A percentile compares a stretch with the other conserved stretches of the same genome.
phyloP scores from a whole-genome alignment of 2,888 invertebrate genomes.

The Mimachlamys varia region DNA sequence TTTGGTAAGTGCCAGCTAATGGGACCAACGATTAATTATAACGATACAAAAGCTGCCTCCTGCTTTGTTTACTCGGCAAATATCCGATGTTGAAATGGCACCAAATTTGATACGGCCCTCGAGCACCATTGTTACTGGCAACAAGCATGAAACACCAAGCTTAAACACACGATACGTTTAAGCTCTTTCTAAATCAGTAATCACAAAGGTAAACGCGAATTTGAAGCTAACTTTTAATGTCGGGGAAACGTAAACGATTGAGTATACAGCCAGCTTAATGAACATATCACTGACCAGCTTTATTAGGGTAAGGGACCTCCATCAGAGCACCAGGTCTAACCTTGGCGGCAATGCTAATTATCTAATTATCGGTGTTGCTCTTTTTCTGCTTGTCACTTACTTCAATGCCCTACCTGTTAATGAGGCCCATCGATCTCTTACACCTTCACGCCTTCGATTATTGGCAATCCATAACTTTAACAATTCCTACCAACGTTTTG shows the following conservation, averaged over 20 bases:
- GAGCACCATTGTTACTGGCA: background rate
- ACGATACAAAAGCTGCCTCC: background rate
- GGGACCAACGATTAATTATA: background rate
- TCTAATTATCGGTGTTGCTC: background rate
- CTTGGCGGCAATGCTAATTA: background rate
- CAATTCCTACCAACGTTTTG: background rate
- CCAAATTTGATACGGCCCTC: background rate
- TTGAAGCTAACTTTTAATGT: background rate
- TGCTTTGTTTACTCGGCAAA: background rate
- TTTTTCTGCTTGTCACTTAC: background rate
- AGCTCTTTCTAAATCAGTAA: background rate
- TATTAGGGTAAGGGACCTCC: background rate
- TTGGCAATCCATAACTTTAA: background rate
- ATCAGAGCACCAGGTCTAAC: background rate
- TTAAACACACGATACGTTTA: background rate
- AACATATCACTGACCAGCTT: background rate
- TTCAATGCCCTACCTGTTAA: background rate
- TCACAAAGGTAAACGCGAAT: background rate
- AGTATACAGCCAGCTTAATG: background rate
- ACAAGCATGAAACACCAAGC: background rate
- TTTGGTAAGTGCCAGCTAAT: background rate
- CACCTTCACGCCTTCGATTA: constrained; percentile 4
- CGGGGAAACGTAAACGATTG: background rate
- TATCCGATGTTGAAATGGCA: background rate
- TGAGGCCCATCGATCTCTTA: background rate